phyloP scores from a whole-genome alignment of 2,888 invertebrate genomes.

The Anagyrus pseudococci region DNA sequence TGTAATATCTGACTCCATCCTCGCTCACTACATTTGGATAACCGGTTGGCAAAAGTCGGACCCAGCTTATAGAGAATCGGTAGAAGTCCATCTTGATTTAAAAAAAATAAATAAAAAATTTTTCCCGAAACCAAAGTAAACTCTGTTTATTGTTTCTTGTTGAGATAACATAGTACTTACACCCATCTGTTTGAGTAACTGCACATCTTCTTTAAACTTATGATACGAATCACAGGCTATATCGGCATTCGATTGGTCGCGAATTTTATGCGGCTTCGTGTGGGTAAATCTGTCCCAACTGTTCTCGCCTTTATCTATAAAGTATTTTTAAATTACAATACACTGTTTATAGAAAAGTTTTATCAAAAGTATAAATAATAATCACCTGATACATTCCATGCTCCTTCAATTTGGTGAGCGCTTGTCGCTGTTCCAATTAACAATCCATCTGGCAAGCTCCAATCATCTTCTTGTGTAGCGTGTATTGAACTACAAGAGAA shows the following conservation, averaged over 20 bases:
- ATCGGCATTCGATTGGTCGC: constrained; percentile 68
- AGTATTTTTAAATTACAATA: no score
- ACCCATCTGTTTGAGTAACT: constrained; percentile 40
- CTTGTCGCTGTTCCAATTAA: constrained; percentile 70
- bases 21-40: constrained; percentile 54
- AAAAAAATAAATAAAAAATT: not conserved
- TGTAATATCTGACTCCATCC: constrained; percentile 63
- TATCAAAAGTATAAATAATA: no score
- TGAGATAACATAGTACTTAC: constrained; percentile 15
- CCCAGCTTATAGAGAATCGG: constrained; percentile 61
- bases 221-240: constrained; percentile 75
- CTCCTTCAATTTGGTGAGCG: constrained; percentile 70
- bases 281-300: constrained; percentile 57
- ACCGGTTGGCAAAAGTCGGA: constrained; percentile 63
- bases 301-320: constrained; percentile 5
- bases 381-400: constrained; percentile 50
- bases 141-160: no score
- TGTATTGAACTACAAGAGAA: no score
- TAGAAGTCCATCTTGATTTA: constrained; percentile 56
- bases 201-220: constrained; percentile 65
- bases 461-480: no score
- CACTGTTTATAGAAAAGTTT: no score
- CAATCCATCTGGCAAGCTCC: constrained; percentile 63
- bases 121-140: no score
- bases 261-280: constrained; percentile 64